Evolutionary conservation across 2,797 vertebrate species (phyloP).

Genomic region (Pseudocheirus occidentalis): DNA sequence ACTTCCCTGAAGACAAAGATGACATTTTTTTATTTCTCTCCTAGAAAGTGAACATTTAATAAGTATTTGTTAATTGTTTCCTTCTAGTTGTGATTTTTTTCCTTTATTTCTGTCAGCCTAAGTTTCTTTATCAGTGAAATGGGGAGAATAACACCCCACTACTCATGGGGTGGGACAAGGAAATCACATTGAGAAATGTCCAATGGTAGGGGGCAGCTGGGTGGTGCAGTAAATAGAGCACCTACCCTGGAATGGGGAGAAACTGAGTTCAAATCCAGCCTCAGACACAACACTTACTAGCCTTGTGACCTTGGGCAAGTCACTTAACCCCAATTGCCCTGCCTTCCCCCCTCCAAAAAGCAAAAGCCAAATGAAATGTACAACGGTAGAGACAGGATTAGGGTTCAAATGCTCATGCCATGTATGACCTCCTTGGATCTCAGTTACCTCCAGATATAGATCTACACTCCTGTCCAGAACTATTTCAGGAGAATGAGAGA

Average conservation of each 20-base stretch:
- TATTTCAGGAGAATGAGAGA: background rate
- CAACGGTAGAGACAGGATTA: background rate
- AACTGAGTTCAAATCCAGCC: too few species aligned
- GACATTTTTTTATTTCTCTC: conserved; percentile 17
- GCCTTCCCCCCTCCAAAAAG: too few species aligned
- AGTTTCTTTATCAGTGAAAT: conserved; percentile 55
- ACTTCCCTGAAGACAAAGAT: conserved; percentile 9
- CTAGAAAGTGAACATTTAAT: background rate
- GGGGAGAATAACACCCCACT: background rate
- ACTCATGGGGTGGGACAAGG: background rate
- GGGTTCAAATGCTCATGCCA: background rate
- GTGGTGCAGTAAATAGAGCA: too few species aligned
- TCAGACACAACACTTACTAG: too few species aligned
- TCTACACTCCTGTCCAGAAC: background rate
- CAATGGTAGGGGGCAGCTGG: background rate
- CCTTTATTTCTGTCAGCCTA: background rate
- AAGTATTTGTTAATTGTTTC: conserved; percentile 35
- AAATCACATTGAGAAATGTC: background rate
- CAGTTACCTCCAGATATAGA: background rate
- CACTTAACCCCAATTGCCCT: too few species aligned
- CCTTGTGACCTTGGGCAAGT: too few species aligned
- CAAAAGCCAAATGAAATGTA: background rate
- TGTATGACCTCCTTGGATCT: background rate
- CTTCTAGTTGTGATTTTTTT: background rate
- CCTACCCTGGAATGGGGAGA: too few species aligned